Evolutionary conservation across 1,140 invertebrate species (phyloP).

Genomic region (Drosophila repleta): DNA sequence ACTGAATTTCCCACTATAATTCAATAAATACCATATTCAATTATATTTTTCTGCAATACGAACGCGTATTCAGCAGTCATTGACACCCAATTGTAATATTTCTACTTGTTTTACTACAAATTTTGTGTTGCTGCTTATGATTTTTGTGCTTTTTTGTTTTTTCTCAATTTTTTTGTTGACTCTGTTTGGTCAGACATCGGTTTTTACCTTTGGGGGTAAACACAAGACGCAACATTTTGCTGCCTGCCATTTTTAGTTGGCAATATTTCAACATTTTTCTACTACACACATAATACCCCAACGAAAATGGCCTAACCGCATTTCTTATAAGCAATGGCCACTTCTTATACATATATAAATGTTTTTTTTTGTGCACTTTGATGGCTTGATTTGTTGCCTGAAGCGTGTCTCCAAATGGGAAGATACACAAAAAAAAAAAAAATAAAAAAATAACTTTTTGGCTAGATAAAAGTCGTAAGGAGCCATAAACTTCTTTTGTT

Average conservation of each 20-base stretch:
- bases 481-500: too few relatives aligned
- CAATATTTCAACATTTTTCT: slow-evolving; percentile 36
- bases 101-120: slow-evolving; percentile 39
- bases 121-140: slow-evolving; percentile 45
- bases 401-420: slow-evolving; percentile 4
- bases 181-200: slow-evolving; percentile 34
- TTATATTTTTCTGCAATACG: too few relatives aligned
- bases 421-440: not conserved
- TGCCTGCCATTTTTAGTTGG: slow-evolving; percentile 41
- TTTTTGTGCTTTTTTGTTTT: slow-evolving; percentile 5
- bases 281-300: slow-evolving; percentile 19
- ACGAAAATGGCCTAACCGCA: slow-evolving; percentile 35
- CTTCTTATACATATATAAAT: not conserved
- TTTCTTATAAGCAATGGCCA: slow-evolving; percentile 32
- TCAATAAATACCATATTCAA: too few relatives aligned
- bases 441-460: not conserved
- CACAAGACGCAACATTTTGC: slow-evolving; percentile 33
- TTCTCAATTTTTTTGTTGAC: not conserved
- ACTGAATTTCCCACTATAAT: too few relatives aligned
- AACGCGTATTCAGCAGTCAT: too few relatives aligned
- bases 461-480: too few relatives aligned
- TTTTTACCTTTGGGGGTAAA: slow-evolving; percentile 55
- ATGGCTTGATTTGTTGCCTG: slow-evolving; percentile 42
- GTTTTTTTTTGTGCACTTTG: slow-evolving; percentile 27
- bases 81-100: not conserved